phyloP scores from a whole-genome alignment of 2,113 vertebrate species.

The Spermophilus dauricus region DNA sequence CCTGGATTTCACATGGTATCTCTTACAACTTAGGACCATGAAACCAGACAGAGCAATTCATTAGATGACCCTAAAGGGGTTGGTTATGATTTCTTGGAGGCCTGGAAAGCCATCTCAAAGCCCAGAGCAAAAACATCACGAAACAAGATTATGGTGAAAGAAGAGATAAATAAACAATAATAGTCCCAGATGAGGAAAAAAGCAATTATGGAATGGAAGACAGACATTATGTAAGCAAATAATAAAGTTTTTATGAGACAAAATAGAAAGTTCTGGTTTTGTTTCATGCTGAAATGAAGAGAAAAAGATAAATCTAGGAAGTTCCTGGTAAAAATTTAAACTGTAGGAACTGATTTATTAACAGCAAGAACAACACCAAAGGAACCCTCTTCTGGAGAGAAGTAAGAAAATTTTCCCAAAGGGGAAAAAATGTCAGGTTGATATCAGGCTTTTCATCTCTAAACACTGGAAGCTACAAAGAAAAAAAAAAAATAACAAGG shows the following conservation, averaged over 20 bases:
- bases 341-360: background rate
- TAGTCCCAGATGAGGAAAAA: background rate
- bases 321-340: background rate
- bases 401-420: constrained; percentile 1
- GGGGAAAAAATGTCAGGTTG: background rate
- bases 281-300: background rate
- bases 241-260: background rate
- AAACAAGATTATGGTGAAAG: background rate
- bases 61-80: background rate
- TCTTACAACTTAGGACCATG: background rate
- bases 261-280: background rate
- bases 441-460: background rate
- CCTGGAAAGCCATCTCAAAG: background rate
- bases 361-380: background rate
- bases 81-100: background rate
- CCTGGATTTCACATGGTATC: background rate
- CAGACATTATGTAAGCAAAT: background rate
- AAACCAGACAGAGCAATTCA: background rate
- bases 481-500: background rate
- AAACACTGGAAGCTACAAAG: background rate
- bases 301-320: background rate
- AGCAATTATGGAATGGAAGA: background rate
- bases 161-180: background rate
- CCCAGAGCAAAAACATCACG: background rate
- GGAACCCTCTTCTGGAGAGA: background rate